These are phyloP conservation scores for Mus pahari DNA, from an alignment of 2,113 vertebrate genomes.

Conservation along the genomic window DNA sequence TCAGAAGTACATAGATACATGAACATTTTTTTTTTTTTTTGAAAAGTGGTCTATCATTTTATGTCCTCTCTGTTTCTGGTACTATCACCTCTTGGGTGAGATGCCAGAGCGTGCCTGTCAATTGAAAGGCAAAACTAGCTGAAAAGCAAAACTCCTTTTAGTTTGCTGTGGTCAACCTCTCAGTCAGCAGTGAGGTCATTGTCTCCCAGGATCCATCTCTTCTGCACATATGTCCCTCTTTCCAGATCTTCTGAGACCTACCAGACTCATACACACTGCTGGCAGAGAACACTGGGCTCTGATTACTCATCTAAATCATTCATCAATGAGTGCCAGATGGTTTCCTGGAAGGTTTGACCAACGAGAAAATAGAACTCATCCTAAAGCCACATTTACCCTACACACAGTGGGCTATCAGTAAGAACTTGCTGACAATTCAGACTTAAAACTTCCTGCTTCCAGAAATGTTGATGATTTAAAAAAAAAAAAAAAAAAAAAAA, in stretches of 20 bases:
- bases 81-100: not conserved
- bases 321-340: conserved; percentile 22
- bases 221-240: not conserved
- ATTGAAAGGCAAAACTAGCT: not conserved
- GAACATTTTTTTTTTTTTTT: not conserved
- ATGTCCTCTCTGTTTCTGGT: not conserved
- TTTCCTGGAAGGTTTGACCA: conserved; percentile 34
- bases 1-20: not conserved
- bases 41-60: not conserved
- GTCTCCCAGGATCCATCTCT: not conserved
- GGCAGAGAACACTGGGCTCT: not conserved
- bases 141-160: not conserved
- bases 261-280: not conserved
- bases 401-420: conserved; percentile 5
- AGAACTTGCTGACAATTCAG: conserved; percentile 57
- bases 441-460: conserved; percentile 52
- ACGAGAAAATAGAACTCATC: conserved; percentile 28
- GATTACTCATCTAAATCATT: conserved; percentile 22
- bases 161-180: not conserved
- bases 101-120: not conserved
- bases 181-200: not conserved
- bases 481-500: conserved; percentile 38
- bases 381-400: not conserved
- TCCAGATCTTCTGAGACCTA: conserved; percentile 15
- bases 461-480: conserved; percentile 57